Conservation (phyloP, 2,888 invertebrate genomes). For the Thyatira batis region DNA sequence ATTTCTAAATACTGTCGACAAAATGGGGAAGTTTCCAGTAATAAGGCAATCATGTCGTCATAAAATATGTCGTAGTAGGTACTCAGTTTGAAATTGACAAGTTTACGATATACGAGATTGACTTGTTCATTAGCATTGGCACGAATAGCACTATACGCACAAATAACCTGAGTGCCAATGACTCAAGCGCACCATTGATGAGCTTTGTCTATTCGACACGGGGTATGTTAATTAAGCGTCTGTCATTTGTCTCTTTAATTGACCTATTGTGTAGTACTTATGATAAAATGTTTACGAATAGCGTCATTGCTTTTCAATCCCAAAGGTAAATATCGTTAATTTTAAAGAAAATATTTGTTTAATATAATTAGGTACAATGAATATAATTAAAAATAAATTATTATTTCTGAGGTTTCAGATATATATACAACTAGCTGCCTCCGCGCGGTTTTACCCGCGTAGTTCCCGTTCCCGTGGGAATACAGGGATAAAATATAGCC, state of each 20-base stretch:
- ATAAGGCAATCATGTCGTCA: constrained; percentile 30
- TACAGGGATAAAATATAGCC: too few relatives aligned
- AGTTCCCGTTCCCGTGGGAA: too few relatives aligned
- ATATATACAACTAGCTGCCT: too few relatives aligned
- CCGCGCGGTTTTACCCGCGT: too few relatives aligned
- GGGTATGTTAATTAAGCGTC: constrained; percentile 47
- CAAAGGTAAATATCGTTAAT: constrained; percentile 9
- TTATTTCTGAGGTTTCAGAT: too few relatives aligned
- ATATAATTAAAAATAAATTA: too few relatives aligned
- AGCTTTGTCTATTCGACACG: constrained; percentile 39
- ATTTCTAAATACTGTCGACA: neutral
- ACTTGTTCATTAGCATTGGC: constrained; percentile 68
- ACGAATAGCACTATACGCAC: constrained; percentile 61
- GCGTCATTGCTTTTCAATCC: constrained; percentile 8
- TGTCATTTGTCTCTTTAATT: constrained; percentile 33
- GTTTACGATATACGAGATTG: constrained; percentile 57
- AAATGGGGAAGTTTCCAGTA: constrained; percentile 9
- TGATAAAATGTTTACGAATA: constrained; percentile 23
- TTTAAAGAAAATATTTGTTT: too few relatives aligned
- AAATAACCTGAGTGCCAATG: constrained; percentile 29
- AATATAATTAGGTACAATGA: too few relatives aligned
- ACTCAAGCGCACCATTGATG: constrained; percentile 29
- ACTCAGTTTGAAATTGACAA: constrained; percentile 42
- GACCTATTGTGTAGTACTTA: constrained; percentile 22
- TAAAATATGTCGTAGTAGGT: constrained; percentile 29